Evolutionary conservation across 2,888 invertebrate species (phyloP).

Genomic region (Eilema griseolum): DNA sequence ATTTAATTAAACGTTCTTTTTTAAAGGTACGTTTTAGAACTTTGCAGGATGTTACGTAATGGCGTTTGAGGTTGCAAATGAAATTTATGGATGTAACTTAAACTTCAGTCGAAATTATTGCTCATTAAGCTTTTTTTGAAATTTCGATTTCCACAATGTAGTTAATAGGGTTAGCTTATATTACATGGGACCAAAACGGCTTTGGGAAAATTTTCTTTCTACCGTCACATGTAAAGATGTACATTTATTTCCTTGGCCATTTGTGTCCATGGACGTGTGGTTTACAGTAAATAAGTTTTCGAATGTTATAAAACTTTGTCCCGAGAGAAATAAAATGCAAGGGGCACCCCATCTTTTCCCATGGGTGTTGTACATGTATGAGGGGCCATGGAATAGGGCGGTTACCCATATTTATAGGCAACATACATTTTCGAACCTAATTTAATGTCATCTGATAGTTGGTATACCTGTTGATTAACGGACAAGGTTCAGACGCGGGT

Average conservation of each 20-base stretch:
- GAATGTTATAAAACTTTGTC: not conserved
- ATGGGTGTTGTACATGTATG: not conserved
- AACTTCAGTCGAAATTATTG: not conserved
- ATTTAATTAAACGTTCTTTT: conserved; percentile 19
- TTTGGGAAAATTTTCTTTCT: not conserved
- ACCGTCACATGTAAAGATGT: not conserved
- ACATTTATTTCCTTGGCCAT: no score
- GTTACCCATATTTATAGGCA: not conserved
- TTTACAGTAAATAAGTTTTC: not conserved
- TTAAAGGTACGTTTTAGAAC: conserved; percentile 8
- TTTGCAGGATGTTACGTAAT: not conserved
- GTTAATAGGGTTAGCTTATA: no score
- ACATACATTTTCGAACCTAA: not conserved
- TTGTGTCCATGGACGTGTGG: not conserved
- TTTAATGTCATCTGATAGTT: not conserved
- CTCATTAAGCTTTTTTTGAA: not conserved
- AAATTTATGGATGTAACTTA: not conserved
- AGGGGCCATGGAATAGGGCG: not conserved
- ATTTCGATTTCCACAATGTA: not conserved
- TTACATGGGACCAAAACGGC: not conserved
- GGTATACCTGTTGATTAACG: not conserved
- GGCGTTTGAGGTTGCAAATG: not conserved
- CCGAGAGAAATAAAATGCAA: not conserved
- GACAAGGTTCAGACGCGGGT: not conserved
- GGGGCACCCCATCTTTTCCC: not conserved